phyloP scores from a whole-genome alignment of 2,113 vertebrate genomes.

The Nyctereutes procyonoides region DNA sequence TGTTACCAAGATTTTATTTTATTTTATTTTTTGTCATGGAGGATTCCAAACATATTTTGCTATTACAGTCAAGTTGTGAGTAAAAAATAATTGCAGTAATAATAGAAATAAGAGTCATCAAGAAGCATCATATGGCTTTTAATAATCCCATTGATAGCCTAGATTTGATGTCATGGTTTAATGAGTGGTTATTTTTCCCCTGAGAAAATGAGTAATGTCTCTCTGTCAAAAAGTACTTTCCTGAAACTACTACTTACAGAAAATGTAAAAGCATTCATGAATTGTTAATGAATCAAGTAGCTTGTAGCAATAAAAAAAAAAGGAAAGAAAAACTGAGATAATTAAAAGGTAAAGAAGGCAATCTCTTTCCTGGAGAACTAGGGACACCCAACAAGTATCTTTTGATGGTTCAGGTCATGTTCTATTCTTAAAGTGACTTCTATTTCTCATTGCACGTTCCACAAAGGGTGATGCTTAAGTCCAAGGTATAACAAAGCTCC shows the following conservation, averaged over 20 bases:
- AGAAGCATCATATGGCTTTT: neutral
- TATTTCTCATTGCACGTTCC: neutral
- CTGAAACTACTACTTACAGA: conserved; percentile 58
- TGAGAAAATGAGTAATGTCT: conserved; percentile 66
- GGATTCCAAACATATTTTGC: neutral
- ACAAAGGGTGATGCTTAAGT: neutral
- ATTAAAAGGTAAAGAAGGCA: conserved; percentile 58
- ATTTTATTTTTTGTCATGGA: neutral
- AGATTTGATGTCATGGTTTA: conserved; percentile 76
- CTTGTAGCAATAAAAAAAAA: conserved; percentile 44
- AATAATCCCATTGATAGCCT: conserved; percentile 54
- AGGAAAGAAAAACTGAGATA: neutral
- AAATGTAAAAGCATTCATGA: conserved; percentile 27
- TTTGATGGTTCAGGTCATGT: neutral
- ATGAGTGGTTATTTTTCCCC: conserved; percentile 73
- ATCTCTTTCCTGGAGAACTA: neutral
- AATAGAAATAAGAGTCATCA: conserved; percentile 59
- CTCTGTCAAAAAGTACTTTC: conserved; percentile 69
- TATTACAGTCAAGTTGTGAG: neutral
- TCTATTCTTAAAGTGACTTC: neutral
- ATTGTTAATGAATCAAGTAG: conserved; percentile 49
- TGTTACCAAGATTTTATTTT: neutral
- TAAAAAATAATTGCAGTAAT: conserved; percentile 72
- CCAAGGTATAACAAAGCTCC: neutral
- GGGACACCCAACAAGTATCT: neutral